Evolutionary conservation across 2,797 vertebrate genomes (phyloP).

Genomic region (Miichthys miiuy): DNA sequence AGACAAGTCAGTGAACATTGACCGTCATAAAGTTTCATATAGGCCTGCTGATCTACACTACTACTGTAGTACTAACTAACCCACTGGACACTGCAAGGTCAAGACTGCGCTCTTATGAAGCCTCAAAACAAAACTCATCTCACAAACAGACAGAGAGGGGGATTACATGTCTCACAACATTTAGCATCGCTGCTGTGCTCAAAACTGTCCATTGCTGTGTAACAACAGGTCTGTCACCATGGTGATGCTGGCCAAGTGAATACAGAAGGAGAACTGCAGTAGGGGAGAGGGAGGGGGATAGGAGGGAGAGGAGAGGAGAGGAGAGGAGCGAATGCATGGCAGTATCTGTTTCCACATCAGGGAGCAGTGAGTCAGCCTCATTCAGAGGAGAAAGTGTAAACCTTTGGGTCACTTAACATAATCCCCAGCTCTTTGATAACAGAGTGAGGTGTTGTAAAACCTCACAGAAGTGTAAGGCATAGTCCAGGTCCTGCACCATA

Average conservation of each 20-base stretch:
- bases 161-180: background rate
- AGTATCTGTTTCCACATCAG: conserved; percentile 66
- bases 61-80: background rate
- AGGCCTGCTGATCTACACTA: background rate
- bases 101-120: background rate
- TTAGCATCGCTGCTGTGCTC: conserved; percentile 24
- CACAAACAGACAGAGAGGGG: background rate
- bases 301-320: background rate
- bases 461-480: no score
- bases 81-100: background rate
- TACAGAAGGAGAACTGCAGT: conserved; percentile 47
- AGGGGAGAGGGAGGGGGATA: background rate
- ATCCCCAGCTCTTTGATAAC: no score
- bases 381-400: conserved; percentile 15
- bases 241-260: conserved; percentile 68
- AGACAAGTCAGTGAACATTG: background rate
- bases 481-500: no score
- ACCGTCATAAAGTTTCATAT: background rate
- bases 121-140: background rate
- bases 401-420: no score
- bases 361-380: conserved; percentile 40
- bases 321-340: conserved; percentile 13
- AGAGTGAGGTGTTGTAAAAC: no score
- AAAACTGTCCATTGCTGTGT: conserved; percentile 44
- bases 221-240: conserved; percentile 81